Evolutionary conservation across 2,113 vertebrate species (phyloP), one percentile per base, ranked within the genome.

Genomic region (Pollachius pollachius): DNA sequence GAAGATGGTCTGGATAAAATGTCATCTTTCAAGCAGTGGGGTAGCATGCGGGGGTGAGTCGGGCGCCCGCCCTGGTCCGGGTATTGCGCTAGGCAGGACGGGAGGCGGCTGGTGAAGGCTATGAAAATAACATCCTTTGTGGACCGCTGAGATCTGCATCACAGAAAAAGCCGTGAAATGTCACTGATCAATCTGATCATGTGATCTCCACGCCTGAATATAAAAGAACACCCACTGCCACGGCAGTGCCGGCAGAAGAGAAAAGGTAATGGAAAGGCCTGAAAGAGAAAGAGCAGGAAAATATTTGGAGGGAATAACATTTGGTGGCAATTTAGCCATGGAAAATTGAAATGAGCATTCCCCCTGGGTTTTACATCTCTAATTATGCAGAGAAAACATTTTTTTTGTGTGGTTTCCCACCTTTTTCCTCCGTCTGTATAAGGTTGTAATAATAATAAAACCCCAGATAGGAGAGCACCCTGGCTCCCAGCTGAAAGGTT

Each of bases 1-100:
- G 79, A 89, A 84, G 88, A 89, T 85, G 73, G 75, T 81, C 78
- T 72, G 79, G 84, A 89, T 89, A 88, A 91, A 92, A 91, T 91
- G 90, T 89, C 87, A 90, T 88, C 85, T 81, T 82, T 83, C 82
- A 73, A 83, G 86, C 41, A 58, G 67, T 74, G 75, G 71, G 77
- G 73, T 80, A 77, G 41, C 6, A 1, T 7, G 41, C 6, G 41
- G 41, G 8, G 41, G 41, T 48, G 41, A 48, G 30, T 4, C 30
- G 30, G 30, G 30, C 4, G 6, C 30, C 4, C 56, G 54, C 79
- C 65, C 71, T 37, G 58, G 70, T 15, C 69, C 21, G 41, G 41
- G 8, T 48, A 48, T 48, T 48, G 67, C 52, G 5, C 52, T 66
- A 18, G 41, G 62, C 63, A 25, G 64, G 71, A 48, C 60, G 69